These are phyloP conservation scores for Peromyscus polionotus DNA, from an alignment of 2,113 vertebrate species.

Conservation along the genomic window DNA sequence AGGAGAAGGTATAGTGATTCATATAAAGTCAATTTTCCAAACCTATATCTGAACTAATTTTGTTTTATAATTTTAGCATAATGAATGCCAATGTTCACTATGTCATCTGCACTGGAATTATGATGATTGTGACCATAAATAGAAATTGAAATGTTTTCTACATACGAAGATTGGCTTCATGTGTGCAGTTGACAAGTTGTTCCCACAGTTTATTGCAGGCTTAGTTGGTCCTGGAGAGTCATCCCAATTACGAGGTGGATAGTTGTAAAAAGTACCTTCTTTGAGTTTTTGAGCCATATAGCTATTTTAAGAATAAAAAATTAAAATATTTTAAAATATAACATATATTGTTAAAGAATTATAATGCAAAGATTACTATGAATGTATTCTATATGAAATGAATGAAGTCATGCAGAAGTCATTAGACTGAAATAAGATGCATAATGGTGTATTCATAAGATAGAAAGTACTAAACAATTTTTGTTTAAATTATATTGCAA, in stretches of 20 bases:
- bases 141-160: constrained; percentile 57
- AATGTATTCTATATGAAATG: constrained; percentile 39
- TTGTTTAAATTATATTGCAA: constrained; percentile 48
- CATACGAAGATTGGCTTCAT: constrained; percentile 52
- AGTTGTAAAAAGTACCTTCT: not conserved
- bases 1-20: constrained; percentile 6
- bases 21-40: constrained; percentile 11
- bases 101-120: constrained; percentile 21
- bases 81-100: constrained; percentile 16
- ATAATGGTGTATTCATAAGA: constrained; percentile 7
- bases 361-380: not conserved
- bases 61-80: constrained; percentile 26
- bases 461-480: constrained; percentile 3
- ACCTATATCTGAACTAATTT: not conserved
- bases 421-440: not conserved
- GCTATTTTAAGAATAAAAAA: constrained; percentile 61
- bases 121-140: not conserved
- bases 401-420: constrained; percentile 46
- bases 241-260: not conserved
- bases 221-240: not conserved
- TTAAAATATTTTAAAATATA: constrained; percentile 41
- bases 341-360: not conserved
- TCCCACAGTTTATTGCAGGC: constrained; percentile 40
- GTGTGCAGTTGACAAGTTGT: not conserved
- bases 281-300: not conserved